Evolutionary conservation across 2,888 invertebrate species (phyloP), one percentile per base, ranked within the genome.

Genomic region (Thalpophila matura): DNA sequence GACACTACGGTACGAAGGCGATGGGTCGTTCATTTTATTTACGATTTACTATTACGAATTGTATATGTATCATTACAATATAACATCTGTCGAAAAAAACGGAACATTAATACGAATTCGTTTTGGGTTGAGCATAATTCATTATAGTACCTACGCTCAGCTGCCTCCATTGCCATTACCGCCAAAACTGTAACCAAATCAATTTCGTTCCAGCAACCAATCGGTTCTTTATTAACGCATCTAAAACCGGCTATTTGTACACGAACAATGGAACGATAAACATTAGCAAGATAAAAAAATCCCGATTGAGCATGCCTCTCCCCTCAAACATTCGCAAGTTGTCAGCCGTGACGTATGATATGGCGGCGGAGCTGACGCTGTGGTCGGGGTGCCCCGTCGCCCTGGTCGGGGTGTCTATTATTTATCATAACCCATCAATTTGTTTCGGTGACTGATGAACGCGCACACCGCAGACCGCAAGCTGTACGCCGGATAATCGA

Each of bases 341-440:
- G 67, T 72, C 68, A 74, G 57, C 68, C 63, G 68, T 70, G 61
- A 74, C 68, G 58, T 61, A 62, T 58, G 57, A 69, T 61, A 81
- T 71, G 70, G 75, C 46, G 58, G 71, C 68, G 66, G 65, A 76
- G 62, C 79, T 68, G 78, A 62, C 74, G 59, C 66, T 22, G 14
- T 16, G 20, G 22, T 50, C 45, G 56, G 65, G 54, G 66, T 38
- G 22, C 58, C 33, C 33, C 16, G 42, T 6, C 49, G 40, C 47
- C 55, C 35, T n/a, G 62, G 73, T 73, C 69, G 67, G 63, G 63
- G 70, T 76, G 79, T 80, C 84, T 83, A 81, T 85, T 86, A 87
- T 86, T 86, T 86, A 86, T 87, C 85, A 88, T 86, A 87, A 81
- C 81, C 83, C 86, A 84, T 88, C 90, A 89, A 89, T 89, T 87